A percentile compares a stretch with the other conserved stretches of the same genome.
Evolutionary conservation across 1,140 invertebrate genomes (phyloP).

Genomic region (Aphidius ervi): DNA sequence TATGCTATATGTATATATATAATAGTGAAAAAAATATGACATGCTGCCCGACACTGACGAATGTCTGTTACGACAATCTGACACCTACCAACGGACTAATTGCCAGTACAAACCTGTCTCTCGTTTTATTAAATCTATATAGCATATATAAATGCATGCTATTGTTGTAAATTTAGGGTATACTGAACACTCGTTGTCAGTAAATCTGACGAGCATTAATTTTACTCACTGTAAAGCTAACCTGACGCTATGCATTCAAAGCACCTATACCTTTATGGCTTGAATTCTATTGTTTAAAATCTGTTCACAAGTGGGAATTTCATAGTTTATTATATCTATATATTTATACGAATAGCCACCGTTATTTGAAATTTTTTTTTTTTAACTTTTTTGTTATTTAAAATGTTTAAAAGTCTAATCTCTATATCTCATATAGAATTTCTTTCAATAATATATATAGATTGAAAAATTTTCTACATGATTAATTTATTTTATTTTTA

Average conservation of each 20-base stretch:
- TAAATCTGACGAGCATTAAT: slow-evolving; percentile 17
- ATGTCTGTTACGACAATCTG: slow-evolving; percentile 12
- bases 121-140: slow-evolving; percentile 7
- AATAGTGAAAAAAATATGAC: too few species aligned
- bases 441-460: too few species aligned
- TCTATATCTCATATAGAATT: too few species aligned
- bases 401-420: too few species aligned
- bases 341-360: neutral
- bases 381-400: too few species aligned
- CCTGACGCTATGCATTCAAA: neutral
- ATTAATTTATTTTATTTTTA: too few species aligned
- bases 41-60: slow-evolving; percentile 6
- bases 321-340: neutral
- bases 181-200: slow-evolving; percentile 12
- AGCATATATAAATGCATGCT: neutral
- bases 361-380: too few species aligned
- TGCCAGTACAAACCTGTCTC: slow-evolving; percentile 10
- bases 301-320: neutral
- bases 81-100: slow-evolving; percentile 9
- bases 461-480: too few species aligned
- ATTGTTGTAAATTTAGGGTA: slow-evolving; percentile 4
- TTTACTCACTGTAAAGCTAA: neutral
- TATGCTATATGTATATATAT: too few species aligned
- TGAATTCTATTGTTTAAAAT: too few species aligned
- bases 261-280: neutral